These are phyloP conservation scores for Spilosoma lubricipeda DNA, from an alignment of 2,888 invertebrate species.

Conservation along the genomic window DNA sequence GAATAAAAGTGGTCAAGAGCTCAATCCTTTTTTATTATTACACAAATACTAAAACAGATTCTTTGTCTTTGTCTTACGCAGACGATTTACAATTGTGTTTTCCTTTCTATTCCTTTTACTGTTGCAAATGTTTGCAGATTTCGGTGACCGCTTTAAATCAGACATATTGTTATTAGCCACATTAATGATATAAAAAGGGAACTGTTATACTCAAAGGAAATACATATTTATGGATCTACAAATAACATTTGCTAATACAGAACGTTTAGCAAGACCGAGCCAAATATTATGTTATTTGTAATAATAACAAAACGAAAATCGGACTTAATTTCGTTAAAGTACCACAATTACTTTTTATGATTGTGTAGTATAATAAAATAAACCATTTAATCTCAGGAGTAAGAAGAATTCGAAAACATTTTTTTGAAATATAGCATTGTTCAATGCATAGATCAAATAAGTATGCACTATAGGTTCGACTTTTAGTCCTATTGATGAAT, in stretches of 20 bases:
- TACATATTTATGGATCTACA: not conserved
- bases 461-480: not conserved
- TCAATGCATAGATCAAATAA: not conserved
- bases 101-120: not conserved
- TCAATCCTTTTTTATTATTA: not conserved
- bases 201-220: not conserved
- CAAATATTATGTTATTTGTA: conserved; percentile 3
- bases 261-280: not conserved
- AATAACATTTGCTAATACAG: conserved; percentile 1
- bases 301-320: not conserved
- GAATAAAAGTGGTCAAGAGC: not conserved
- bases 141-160: not conserved
- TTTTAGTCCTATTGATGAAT: not conserved
- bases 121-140: not conserved
- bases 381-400: conserved; percentile 10
- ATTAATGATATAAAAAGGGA: not conserved
- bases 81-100: not conserved
- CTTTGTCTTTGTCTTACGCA: not conserved
- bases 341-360: conserved; percentile 5
- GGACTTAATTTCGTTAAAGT: conserved; percentile 2
- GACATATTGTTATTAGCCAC: not conserved
- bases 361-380: conserved; percentile 4
- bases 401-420: not conserved
- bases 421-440: not conserved
- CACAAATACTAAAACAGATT: not conserved